Evolutionary conservation across 2,113 vertebrate species (phyloP), one percentile per base, ranked within the genome.

Genomic region (Hypocryptadius cinnamomeus): DNA sequence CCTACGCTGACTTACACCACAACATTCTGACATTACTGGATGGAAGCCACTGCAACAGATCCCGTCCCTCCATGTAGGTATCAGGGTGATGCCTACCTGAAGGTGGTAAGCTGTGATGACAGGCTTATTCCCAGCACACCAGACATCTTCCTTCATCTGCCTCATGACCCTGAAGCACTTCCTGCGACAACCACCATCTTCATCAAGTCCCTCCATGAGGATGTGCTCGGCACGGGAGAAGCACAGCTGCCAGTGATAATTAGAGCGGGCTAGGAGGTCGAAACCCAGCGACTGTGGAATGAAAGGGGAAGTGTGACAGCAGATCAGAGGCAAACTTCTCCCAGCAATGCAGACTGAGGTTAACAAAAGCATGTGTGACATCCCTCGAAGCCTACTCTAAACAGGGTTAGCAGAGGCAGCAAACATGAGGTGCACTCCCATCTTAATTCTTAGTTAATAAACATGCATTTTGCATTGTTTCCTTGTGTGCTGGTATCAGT

Each of bases 241-340:
- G 37, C 97, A 97, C 91, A 98, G 93, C 95, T 98, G 97, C 98
- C 98, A 98, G 97, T 99, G 98, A 22, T 98, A 98, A 93, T 87
- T 97, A 14, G 98, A 98, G 11, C 95, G 95, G 76, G 98, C 98
- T 96, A 98, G 64, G 57, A 99, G 95, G 95, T 97, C 97, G 3
- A 98, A 98, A 33, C 98, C 98, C 68, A 99, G 98, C 0, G 98
- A 98, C 98, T 98, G 91, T 35, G 72, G 69, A 71, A 69, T 28
- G 51, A 77, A 33, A 61, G 39, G 61, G 44, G 28, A 45, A 23
- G 31, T 5, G 47, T 16, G 53, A 83, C 63, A 51, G 33, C 10
- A 39, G 6, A 33, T 16, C 9, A 78, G 3, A 28, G 6, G 18
- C 65, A 78, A 79, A 71, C 53, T 70, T 89, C 27, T 31, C 51